Evolutionary conservation across 2,797 vertebrate genomes (phyloP).

Genomic region (Falco columbarius): DNA sequence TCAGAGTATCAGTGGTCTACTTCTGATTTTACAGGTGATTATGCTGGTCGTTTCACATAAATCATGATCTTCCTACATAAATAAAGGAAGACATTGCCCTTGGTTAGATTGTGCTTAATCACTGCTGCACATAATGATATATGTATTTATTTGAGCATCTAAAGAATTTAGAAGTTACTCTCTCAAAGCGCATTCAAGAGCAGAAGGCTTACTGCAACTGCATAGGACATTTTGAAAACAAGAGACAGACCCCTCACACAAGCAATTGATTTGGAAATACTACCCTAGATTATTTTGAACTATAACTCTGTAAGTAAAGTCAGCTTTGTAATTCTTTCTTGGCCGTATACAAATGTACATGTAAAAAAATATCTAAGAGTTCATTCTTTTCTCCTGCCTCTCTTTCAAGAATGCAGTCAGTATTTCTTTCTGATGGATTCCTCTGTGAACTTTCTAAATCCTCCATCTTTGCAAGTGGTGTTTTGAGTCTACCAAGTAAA

Average conservation of each 20-base stretch:
- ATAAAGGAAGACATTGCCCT: neutral
- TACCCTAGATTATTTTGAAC: neutral
- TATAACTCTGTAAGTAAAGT: neutral
- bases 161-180: neutral
- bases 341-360: neutral
- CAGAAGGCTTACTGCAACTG: neutral
- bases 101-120: neutral
- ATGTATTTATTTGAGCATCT: neutral
- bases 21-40: neutral
- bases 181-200: neutral
- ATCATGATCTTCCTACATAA: neutral
- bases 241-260: neutral
- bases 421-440: neutral
- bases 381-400: neutral
- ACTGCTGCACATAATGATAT: neutral
- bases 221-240: neutral
- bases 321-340: neutral
- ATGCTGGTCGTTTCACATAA: neutral
- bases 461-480: neutral
- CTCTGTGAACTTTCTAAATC: neutral
- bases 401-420: neutral
- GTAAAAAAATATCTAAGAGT: neutral
- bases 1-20: neutral
- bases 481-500: neutral
- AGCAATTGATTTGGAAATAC: neutral